Evolutionary conservation across 2,113 vertebrate species (phyloP), one percentile per base, ranked within the genome.

Genomic region (Phalacrocorax pelagicus): DNA sequence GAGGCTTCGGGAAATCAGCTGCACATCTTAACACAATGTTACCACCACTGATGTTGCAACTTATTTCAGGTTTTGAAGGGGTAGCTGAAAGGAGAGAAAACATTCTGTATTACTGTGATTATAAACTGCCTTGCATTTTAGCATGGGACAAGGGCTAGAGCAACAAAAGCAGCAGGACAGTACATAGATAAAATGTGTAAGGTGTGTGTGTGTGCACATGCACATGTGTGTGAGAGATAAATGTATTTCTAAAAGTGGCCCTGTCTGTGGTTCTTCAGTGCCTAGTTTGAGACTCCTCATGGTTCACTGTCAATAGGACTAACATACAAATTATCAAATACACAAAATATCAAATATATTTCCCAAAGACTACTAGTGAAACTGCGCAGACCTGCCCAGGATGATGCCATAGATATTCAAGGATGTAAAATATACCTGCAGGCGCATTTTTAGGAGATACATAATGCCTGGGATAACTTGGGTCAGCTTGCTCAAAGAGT

Each of bases 11-110:
- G 47, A 92, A 96, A 72, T 59, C 0, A 44, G 88, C 54, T 49
- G 3, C 32, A 69, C 95, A 96, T 34, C 21, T 82, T 59, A 97
- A 85, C 1, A 11, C 5, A 42, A 87, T 6, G 15, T 5, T 0
- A 58, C 1, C 38, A 51, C 3, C 9, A 2, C 52, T 69, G 57
- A 24, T 7, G 24, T 51, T 93, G 81, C 92, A 95, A 85, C 13
- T 93, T 71, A 61, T 85, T 57, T 52, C 5, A 82, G 94, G 95
- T 72, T 90, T 44, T 72, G 88, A 44, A 57, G 70, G 66, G 6
- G 85, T 22, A 95, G 10, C 96, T 97, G 67, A 59, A 84, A 91
- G 20, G 49, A 90, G 23, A 87, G 62, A 96, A 95, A 75, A 85
- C n/a, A 93, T 74, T 52, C 26, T 59, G 13, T 47, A 47, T 86